phyloP scores from a whole-genome alignment of 2,888 invertebrate genomes.

The Pterostichus niger region DNA sequence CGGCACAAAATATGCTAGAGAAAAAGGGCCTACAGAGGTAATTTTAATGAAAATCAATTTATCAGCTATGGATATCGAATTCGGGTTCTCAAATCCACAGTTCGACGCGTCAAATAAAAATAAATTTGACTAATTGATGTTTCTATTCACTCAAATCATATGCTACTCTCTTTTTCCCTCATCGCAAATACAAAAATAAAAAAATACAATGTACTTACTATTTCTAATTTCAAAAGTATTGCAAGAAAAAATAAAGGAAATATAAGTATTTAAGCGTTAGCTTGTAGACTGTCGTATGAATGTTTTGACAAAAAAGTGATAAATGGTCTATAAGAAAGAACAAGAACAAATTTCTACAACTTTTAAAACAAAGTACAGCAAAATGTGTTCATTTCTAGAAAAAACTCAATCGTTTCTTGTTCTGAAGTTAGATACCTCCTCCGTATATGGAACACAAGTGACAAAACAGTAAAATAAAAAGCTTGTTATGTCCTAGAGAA shows the following conservation, averaged over 20 bases:
- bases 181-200: too few species aligned
- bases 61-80: neutral
- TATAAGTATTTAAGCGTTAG: conserved; percentile 5
- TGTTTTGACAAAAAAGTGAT: conserved; percentile 23
- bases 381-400: conserved; percentile 40
- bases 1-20: too few species aligned
- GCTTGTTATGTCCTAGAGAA: neutral
- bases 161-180: too few species aligned
- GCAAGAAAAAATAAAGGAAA: neutral
- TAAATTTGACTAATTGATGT: neutral
- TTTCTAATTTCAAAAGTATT: neutral
- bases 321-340: conserved; percentile 3
- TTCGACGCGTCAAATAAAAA: neutral
- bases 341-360: conserved; percentile 38
- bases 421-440: conserved; percentile 36
- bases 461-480: conserved; percentile 35
- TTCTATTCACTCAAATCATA: neutral
- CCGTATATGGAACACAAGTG: conserved; percentile 39
- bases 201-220: neutral
- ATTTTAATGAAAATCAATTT: too few species aligned
- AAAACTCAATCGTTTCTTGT: conserved; percentile 44
- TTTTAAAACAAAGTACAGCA: conserved; percentile 43
- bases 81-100: neutral
- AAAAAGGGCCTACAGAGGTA: too few species aligned
- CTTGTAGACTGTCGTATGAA: conserved; percentile 12